These are phyloP conservation scores for Anarrhichthys ocellatus DNA, from an alignment of 2,113 vertebrate genomes.

Conservation along the genomic window DNA sequence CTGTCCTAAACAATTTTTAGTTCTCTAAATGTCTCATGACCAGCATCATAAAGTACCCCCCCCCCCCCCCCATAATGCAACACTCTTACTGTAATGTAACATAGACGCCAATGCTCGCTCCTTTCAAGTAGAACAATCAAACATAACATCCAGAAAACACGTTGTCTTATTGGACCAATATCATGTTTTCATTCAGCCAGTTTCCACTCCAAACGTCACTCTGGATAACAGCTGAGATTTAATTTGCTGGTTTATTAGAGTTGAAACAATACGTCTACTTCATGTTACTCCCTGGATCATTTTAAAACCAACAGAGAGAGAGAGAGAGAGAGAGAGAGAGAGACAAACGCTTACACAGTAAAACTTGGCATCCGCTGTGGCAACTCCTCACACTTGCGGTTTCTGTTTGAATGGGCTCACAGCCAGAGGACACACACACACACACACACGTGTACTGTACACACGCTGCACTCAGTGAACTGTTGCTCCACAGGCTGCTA, in stretches of 20 bases:
- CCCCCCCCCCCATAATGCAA: neutral
- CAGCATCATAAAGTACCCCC: too few species aligned
- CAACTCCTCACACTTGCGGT: slow-evolving; percentile 41
- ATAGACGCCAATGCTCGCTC: neutral
- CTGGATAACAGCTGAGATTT: neutral
- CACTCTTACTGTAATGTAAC: neutral
- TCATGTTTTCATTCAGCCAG: neutral
- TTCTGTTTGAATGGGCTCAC: slow-evolving; percentile 39
- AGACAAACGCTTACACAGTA: neutral
- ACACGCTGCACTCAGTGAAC: slow-evolving; percentile 14
- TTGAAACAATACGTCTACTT: neutral
- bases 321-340: neutral
- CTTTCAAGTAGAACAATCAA: neutral
- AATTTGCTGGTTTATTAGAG: neutral
- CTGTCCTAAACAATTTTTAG: neutral
- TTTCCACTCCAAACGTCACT: neutral
- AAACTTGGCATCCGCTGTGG: slow-evolving; percentile 17
- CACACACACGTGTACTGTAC: neutral
- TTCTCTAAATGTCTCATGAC: too few species aligned
- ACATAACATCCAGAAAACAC: neutral
- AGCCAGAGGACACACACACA: slow-evolving; percentile 44
- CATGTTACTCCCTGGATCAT: neutral
- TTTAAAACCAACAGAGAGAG: neutral
- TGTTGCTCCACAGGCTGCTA: slow-evolving; percentile 47
- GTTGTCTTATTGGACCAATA: neutral